Evolutionary conservation across 2,797 vertebrate species (phyloP), one percentile per base, ranked within the genome.

Genomic region (Enteromius afrohamiltoni): DNA sequence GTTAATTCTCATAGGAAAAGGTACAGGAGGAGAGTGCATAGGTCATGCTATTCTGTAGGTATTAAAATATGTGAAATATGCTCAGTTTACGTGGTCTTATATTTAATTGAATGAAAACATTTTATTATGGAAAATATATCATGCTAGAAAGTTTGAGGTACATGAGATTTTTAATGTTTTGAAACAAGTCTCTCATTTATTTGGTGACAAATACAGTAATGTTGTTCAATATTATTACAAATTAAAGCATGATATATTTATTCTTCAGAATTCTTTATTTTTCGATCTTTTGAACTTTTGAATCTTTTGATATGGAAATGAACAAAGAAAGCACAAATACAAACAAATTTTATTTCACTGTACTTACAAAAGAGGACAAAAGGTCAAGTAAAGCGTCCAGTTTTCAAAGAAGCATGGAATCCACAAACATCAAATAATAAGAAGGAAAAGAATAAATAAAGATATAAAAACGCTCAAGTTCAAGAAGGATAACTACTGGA

Each of bases 371-470:
- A 62, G 9, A 70, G 45, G 60, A 76, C 23, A 70, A 85, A 74
- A 77, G 40, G 37, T 80, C 76, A 77, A 82, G 60, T 86, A 83
- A 83, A 74, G 64, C 37, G 69, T 73, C 29, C 47, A 82, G n/a
- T 67, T 78, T 14, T 73, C 31, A 83, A 42, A 76, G 69, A 34
- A 55, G 40, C 73, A n/a, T 77, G 21, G 58, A 40, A 40, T 14
- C 1, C 42, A 70, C 68, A 45, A 71, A 79, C 49, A 31, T 73
- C 42, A 53, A 49, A 85, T 84, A 85, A 67, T n/a, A n/a, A 55
- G 16, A 79, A 75, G 77, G 4, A 79, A 60, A 85, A 69, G 5
- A 65, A 84, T 49, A 81, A 85, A 87, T 77, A 77, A 70, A 49
- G 21, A 55, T 34, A 40, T 34, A 10, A 31, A 42, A 62, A 45